phyloP scores from a whole-genome alignment of 2,888 invertebrate species.

The Machimus atricapillus region DNA sequence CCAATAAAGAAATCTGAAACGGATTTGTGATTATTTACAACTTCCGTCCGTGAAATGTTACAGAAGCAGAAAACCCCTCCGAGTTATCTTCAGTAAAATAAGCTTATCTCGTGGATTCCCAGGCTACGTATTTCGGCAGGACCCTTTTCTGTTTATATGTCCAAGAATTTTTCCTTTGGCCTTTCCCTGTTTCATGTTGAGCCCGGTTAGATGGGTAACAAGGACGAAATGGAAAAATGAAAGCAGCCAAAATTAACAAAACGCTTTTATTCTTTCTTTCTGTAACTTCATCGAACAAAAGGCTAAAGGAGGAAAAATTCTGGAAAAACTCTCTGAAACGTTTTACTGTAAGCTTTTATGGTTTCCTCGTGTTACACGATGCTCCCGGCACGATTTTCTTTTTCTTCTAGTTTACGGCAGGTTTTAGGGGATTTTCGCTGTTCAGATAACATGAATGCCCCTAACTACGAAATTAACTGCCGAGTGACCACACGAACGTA shows the following conservation, averaged over 20 bases:
- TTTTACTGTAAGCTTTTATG: background rate
- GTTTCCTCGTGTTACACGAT: background rate
- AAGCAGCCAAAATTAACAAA: conserved; percentile 11
- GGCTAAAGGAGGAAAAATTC: background rate
- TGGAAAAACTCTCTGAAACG: background rate
- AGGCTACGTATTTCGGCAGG: background rate
- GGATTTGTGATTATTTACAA: conserved; percentile 31
- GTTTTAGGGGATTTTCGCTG: conserved; percentile 6
- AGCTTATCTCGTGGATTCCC: conserved; percentile 15
- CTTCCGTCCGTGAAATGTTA: conserved; percentile 29
- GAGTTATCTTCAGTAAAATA: conserved; percentile 14
- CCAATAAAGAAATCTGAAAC: conserved; percentile 16
- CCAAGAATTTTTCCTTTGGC: conserved; percentile 9
- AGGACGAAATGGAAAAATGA: background rate
- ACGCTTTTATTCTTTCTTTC: background rate
- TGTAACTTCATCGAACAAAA: background rate
- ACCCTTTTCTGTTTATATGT: conserved; percentile 23
- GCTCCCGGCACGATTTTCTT: background rate
- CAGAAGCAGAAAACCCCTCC: conserved; percentile 11
- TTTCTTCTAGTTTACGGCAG: conserved; percentile 1
- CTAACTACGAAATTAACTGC: conserved; percentile 10
- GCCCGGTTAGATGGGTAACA: background rate
- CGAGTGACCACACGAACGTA: background rate
- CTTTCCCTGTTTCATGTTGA: background rate
- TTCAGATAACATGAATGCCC: background rate